Base-by-base conservation (phyloP, 2,113 vertebrate genomes). In the Corvus cornix region DNA sequence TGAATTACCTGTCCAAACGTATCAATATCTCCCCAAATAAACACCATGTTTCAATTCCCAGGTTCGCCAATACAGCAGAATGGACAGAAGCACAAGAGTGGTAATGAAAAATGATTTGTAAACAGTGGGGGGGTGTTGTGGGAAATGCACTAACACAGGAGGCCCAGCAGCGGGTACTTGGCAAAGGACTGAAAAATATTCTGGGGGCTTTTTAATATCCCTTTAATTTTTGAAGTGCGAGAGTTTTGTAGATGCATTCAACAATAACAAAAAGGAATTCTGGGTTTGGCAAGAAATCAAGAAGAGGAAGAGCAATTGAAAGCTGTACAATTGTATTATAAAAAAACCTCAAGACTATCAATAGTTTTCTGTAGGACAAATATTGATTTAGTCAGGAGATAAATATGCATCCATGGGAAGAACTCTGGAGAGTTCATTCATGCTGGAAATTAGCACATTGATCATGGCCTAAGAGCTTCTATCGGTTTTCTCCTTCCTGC, bases 1-100 rank as follows among this genome's bases (percentile, higher is more conserved):
- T 92, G 81, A 97, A 96, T 96, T 87, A 43, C 39, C 33, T 94
- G 69, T 93, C 91, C 58, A 87, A 66, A 84, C 5, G 17, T 72
- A 86, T 86, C 60, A 64, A 41, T 94, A 93, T 68, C 52, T 64
- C 93, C 58, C 70, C 33, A 53, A 94, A 95, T 64, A 95, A 95
- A 94, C 84, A 87, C 55, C 78, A 26, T 73, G 58, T 95, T 94
- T 94, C 85, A 88, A 58, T 81, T 85, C 85, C 72, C 81, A 76
- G 30, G 52, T 87, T 59, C n/a, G 24, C 95, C 28, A 16, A 77
- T 91, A 67, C 55, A 44, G 49, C 22, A 10, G 23, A 70, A 84
- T 31, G 83, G 86, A 94, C 39, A 62, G 66, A 84, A 82, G 66
- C 77, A 80, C 33, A 53, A 31, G 67, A 33, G 70, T 75, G 72